Percentiles rank a stretch among this genome's conserved stretches.
phyloP scores from a whole-genome alignment of 2,113 vertebrate species.

The Bubo bubo region DNA sequence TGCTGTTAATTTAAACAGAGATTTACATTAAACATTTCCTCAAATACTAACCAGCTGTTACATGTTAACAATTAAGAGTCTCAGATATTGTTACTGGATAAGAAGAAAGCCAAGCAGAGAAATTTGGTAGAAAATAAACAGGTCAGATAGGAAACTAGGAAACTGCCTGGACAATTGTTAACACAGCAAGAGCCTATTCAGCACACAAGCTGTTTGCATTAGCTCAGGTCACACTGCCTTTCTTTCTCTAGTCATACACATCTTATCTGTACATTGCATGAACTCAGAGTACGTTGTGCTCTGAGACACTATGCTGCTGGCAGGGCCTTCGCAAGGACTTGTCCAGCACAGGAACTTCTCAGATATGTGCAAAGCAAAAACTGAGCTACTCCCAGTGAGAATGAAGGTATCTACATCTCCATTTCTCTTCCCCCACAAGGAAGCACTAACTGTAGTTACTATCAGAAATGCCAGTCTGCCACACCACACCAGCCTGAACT shows the following conservation, averaged over 20 bases:
- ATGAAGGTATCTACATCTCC: not conserved
- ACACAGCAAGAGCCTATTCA: not conserved
- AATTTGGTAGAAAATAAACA: not conserved
- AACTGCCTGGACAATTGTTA: not conserved
- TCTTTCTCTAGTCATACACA: not conserved
- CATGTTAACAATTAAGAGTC: not conserved
- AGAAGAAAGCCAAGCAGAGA: not conserved
- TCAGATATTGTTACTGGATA: not conserved
- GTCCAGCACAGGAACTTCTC: not conserved
- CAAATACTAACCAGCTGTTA: not conserved
- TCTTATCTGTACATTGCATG: not conserved
- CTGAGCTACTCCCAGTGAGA: not conserved
- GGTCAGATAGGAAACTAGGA: not conserved
- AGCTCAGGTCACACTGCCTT: not conserved
- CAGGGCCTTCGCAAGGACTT: not conserved
- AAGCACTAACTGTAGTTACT: not conserved
- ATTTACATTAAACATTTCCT: not conserved
- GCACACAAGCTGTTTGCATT: not conserved
- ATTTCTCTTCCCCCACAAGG: accelerated
- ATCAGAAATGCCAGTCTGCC: not conserved
- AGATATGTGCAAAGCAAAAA: not conserved
- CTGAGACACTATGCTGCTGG: not conserved
- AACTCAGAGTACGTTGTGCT: not conserved
- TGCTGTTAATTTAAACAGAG: not conserved
- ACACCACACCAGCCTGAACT: not conserved